Percentiles rank a stretch among this genome's conserved stretches.
Conservation (phyloP, 2,888 invertebrate species). For the Acronicta alni region DNA sequence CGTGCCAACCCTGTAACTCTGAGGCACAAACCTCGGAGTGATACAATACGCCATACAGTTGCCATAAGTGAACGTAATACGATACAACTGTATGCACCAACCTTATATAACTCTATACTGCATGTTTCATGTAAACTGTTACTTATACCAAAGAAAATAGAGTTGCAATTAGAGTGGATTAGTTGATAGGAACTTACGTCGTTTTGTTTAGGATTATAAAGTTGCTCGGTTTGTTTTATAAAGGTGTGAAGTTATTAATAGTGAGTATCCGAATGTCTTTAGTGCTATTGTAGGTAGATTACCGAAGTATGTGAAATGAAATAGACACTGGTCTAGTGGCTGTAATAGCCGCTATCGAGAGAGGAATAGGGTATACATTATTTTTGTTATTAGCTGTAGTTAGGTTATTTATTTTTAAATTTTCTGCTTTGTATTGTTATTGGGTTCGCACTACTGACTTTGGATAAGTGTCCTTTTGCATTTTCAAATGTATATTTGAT, state of each 20-base stretch:
- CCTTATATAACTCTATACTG: conserved; percentile 30
- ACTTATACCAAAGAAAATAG: conserved; percentile 3
- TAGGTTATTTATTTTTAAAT: too few species aligned
- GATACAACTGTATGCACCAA: conserved; percentile 29
- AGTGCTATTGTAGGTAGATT: too few species aligned
- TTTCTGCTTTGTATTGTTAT: too few species aligned
- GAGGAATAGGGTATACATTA: too few species aligned
- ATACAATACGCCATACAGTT: conserved; percentile 50
- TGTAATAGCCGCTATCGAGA: too few species aligned
- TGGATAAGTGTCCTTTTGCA: too few species aligned
- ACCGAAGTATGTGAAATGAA: too few species aligned
- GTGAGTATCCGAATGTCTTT: background rate
- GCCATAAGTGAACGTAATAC: conserved; percentile 49
- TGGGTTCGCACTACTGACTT: too few species aligned
- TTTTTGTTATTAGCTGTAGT: too few species aligned
- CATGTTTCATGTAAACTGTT: conserved; percentile 22
- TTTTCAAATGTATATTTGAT: too few species aligned
- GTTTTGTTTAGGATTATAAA: background rate
- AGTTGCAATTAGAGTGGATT: conserved; percentile 2
- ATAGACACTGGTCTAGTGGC: too few species aligned
- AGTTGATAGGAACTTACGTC: background rate
- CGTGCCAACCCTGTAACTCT: conserved; percentile 31
- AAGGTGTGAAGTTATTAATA: background rate
- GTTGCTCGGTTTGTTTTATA: background rate
- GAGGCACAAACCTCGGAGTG: conserved; percentile 44